Base-by-base conservation (phyloP, 2,888 invertebrate species). In the Scaptodrosophila latifasciaeformis region DNA sequence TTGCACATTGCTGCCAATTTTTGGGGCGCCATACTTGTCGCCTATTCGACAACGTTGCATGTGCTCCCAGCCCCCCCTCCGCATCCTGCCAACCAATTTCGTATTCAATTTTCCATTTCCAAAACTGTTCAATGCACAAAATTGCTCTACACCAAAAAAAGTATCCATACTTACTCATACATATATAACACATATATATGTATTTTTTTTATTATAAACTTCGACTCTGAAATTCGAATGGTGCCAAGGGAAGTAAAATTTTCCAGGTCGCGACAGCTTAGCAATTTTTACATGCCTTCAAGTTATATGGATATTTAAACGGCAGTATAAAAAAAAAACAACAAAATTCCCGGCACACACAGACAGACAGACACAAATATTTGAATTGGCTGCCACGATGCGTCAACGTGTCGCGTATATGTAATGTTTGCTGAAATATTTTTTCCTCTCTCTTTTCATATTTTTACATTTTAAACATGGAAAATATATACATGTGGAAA, bases 101-200 rank as follows among this genome's bases (percentile, higher is more conserved):
- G 80, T 49, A 74, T 80, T 80, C 77, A 76, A 68, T 74, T 76
- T 80, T 57, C 70, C 70, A 64, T 70, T 76, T 74, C 7, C 70
- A 68, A 80, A 55, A 60, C 61, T 29, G 59, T 53, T 59, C 43
- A 50, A 59, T 50, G 48, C 58, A 59, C 50, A 65, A 46, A 52
- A 46, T 31, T 40, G 31, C 44, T 17, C 30, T 30, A 46, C 21
- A 46, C 18, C n/a, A 12, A 29, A 42, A 49, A 27, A 31, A 53
- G 48, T 52, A 45, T 49, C 17, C 34, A 19, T 31, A 31, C 31
- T 27, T 27, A 27, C 27, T 27, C 51, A 48, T 47, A 24, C 29
- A 44, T 37, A 15, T 17, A 24, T 54, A 54, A 53, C 37, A 44
- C 43, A 45, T 46, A 34, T 18, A 42, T 15, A n/a, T 39, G 31